These are phyloP conservation scores for Meta bourneti DNA, from an alignment of 2,888 invertebrate species.

Conservation along the genomic window DNA sequence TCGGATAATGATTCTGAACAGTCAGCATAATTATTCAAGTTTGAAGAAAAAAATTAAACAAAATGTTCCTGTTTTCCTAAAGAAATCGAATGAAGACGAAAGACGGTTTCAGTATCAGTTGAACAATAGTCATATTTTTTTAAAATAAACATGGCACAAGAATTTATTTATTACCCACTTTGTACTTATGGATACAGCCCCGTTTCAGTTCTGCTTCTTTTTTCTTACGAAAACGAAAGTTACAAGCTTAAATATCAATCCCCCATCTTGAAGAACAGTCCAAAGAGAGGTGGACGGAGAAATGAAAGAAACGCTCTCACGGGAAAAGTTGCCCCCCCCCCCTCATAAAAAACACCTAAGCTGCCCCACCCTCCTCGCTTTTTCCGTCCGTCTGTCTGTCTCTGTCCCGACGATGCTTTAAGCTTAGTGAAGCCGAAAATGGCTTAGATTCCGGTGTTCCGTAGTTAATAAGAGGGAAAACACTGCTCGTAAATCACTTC, in stretches of 20 bases:
- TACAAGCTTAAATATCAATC: neutral
- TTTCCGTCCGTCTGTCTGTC: neutral
- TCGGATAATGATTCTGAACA: no score
- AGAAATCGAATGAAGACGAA: no score
- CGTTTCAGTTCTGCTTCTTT: neutral
- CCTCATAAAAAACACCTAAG: neutral
- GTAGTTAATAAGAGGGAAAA: neutral
- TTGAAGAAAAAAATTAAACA: no score
- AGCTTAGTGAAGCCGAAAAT: constrained; percentile 49
- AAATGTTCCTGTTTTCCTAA: no score
- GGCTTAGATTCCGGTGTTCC: neutral
- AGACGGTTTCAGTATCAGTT: no score
- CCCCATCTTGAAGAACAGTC: neutral
- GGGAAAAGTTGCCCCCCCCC: constrained; percentile 36
- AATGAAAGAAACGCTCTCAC: constrained; percentile 48
- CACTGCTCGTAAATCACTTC: neutral
- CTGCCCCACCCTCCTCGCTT: constrained; percentile 7
- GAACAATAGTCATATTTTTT: no score
- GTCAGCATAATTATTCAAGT: no score
- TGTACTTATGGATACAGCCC: neutral
- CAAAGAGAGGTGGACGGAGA: neutral
- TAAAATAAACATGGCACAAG: no score
- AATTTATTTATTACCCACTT: no score
- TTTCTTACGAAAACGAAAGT: neutral
- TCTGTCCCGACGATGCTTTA: neutral